Conservation (phyloP, 2,888 invertebrate species). For the Timema cristinae region DNA sequence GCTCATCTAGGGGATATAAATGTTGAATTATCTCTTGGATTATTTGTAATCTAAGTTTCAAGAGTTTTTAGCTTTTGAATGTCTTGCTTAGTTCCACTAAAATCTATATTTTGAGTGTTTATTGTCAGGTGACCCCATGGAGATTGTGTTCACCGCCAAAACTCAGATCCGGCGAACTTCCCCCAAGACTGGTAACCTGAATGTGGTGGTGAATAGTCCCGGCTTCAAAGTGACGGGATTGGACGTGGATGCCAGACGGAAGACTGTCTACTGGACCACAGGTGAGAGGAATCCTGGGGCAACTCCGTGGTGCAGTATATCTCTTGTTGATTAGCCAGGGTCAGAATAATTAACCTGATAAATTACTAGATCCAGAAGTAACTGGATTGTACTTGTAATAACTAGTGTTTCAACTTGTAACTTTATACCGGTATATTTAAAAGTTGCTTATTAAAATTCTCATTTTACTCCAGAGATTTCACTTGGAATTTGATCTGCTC, state of each 20-base stretch:
- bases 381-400: too few species aligned
- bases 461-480: too few species aligned
- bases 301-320: background rate
- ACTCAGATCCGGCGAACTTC: slow-evolving; percentile 41
- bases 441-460: too few species aligned
- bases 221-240: slow-evolving; percentile 49
- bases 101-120: slow-evolving; percentile 7
- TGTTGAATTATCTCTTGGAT: too few species aligned
- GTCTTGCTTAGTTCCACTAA: background rate
- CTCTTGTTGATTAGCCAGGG: background rate
- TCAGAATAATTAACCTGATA: background rate
- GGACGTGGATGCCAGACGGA: slow-evolving; percentile 48
- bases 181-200: slow-evolving; percentile 34
- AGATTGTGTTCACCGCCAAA: slow-evolving; percentile 39
- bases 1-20: too few species aligned
- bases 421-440: too few species aligned
- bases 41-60: too few species aligned
- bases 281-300: slow-evolving; percentile 35
- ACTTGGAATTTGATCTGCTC: too few species aligned
- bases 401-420: too few species aligned
- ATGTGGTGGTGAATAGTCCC: slow-evolving; percentile 37
- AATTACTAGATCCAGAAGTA: too few species aligned
- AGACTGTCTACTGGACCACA: slow-evolving; percentile 50
- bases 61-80: background rate
- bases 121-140: slow-evolving; percentile 40